phyloP scores from a whole-genome alignment of 2,888 invertebrate genomes.

The Torymus texanus region DNA sequence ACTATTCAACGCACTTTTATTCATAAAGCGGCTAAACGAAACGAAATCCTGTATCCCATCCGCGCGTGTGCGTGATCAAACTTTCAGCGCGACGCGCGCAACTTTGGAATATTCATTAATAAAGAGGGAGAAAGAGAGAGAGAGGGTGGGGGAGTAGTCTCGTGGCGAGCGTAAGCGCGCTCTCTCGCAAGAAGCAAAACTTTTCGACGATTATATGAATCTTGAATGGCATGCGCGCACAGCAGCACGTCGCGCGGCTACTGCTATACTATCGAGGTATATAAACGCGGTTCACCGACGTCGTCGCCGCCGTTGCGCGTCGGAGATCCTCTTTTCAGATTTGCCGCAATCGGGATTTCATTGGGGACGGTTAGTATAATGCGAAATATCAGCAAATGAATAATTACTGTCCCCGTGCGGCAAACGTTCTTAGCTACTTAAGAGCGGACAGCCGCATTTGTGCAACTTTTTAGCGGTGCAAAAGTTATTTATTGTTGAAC shows the following conservation, averaged over 20 bases:
- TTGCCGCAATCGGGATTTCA: slow-evolving; percentile 30
- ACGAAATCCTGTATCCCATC: too few relatives aligned
- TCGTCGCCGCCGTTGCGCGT: too few relatives aligned
- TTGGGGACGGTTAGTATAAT: not conserved
- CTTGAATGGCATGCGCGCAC: slow-evolving; percentile 20
- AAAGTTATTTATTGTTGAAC: too few relatives aligned
- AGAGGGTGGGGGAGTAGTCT: not conserved
- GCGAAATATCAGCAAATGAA: slow-evolving; percentile 39
- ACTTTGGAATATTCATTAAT: slow-evolving; percentile 39
- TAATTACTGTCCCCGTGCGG: slow-evolving; percentile 4
- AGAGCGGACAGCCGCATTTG: too few relatives aligned
- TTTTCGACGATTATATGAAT: slow-evolving; percentile 46
- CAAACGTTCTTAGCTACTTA: too few relatives aligned
- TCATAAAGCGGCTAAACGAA: too few relatives aligned
- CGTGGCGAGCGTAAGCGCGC: not conserved
- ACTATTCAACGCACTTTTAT: too few relatives aligned
- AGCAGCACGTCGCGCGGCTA: not conserved
- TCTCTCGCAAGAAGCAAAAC: not conserved
- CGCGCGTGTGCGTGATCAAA: slow-evolving; percentile 6
- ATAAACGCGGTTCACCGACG: not conserved
- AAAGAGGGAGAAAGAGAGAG: not conserved
- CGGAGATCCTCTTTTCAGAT: slow-evolving; percentile 39
- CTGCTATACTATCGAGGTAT: too few relatives aligned
- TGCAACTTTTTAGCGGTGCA: too few relatives aligned
- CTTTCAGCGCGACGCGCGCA: slow-evolving; percentile 13